Conservation (phyloP, 2,113 vertebrate genomes). For the Eidolon helvum region DNA sequence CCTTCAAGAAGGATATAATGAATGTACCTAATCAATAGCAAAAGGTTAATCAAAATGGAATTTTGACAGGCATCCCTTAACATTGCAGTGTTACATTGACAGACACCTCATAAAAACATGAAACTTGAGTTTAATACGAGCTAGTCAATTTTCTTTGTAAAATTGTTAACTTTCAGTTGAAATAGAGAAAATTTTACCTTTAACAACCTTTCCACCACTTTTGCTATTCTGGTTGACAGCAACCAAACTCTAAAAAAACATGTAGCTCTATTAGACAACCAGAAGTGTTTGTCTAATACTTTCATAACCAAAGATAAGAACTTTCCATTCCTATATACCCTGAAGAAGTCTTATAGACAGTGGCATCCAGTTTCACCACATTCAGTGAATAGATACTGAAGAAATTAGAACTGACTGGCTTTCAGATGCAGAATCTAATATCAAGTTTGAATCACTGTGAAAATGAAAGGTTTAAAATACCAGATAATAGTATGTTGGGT, state of each 20-base stretch:
- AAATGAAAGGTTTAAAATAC: constrained; percentile 46
- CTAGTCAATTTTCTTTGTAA: background rate
- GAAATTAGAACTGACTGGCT: constrained; percentile 48
- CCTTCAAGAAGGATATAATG: constrained; percentile 24
- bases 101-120: background rate
- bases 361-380: background rate
- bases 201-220: background rate
- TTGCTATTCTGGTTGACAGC: background rate
- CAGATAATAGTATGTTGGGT: background rate
- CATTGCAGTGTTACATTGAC: background rate
- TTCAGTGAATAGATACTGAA: background rate
- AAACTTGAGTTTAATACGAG: background rate
- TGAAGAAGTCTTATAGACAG: background rate
- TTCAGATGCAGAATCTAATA: constrained; percentile 1
- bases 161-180: constrained; percentile 18
- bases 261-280: background rate
- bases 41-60: background rate
- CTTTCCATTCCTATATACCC: background rate
- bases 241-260: background rate
- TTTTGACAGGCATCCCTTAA: background rate
- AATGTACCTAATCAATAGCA: background rate
- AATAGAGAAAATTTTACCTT: background rate
- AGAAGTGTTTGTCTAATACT: background rate
- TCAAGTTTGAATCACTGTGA: constrained; percentile 28
- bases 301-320: constrained; percentile 3